Evolutionary conservation across 2,113 vertebrate genomes (phyloP).

Genomic region (Pterophyllum scalare): DNA sequence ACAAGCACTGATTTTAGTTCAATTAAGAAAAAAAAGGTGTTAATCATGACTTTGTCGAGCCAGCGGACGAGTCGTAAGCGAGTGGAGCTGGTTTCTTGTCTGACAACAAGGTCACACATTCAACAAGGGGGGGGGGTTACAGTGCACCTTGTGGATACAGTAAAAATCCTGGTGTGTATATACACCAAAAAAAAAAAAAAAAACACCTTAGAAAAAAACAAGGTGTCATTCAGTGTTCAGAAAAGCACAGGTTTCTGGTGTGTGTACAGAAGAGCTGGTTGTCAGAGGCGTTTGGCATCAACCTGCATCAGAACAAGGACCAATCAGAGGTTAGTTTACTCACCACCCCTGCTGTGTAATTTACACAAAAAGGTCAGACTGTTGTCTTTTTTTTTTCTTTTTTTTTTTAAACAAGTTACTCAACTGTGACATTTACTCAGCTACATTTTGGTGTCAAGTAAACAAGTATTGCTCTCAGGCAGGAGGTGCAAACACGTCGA

Average conservation of each 20-base stretch:
- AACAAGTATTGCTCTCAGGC: constrained; percentile 5
- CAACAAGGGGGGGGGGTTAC: constrained; percentile 13
- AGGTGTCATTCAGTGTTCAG: constrained; percentile 36
- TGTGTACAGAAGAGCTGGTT: background rate
- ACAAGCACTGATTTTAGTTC: background rate
- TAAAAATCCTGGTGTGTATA: constrained; percentile 29
- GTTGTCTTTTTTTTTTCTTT: too few species aligned
- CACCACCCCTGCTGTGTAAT: background rate
- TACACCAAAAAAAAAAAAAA: background rate
- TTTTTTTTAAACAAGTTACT: background rate
- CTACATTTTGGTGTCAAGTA: constrained; percentile 26
- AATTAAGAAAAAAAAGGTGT: background rate
- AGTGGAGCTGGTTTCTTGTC: constrained; percentile 28
- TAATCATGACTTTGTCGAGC: background rate
- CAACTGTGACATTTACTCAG: background rate
- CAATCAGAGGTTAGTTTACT: background rate
- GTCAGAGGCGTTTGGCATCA: background rate
- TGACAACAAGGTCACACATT: background rate
- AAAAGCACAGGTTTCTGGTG: background rate
- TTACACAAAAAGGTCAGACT: background rate
- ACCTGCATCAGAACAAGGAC: background rate
- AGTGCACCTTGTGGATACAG: constrained; percentile 33
- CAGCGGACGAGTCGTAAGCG: background rate
- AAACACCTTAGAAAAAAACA: constrained; percentile 5
- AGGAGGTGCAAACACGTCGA: constrained; percentile 31